phyloP scores from a whole-genome alignment of 2,113 vertebrate species.

The Erpornis zantholeuca region DNA sequence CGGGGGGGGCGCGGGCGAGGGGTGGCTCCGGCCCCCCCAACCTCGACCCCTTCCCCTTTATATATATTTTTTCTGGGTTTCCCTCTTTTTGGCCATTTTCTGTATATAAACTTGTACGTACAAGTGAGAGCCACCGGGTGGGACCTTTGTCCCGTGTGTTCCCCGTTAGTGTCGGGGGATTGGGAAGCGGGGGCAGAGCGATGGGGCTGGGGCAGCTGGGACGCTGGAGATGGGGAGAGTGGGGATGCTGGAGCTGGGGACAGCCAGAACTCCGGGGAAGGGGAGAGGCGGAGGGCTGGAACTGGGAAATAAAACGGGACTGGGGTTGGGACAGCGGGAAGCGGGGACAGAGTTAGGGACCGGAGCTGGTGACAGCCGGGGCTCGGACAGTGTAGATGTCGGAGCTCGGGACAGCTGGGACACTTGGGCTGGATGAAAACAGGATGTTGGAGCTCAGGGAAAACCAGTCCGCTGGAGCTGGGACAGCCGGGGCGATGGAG shows the following conservation, averaged over 20 bases:
- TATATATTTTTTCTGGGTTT: not conserved
- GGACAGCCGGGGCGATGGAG: not conserved
- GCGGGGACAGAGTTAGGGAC: not conserved
- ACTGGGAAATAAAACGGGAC: not conserved
- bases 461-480: not conserved
- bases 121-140: not conserved
- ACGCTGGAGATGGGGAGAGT: not conserved
- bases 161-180: slow-evolving; percentile 46
- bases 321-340: not conserved
- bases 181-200: not conserved
- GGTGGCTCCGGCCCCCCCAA: not conserved
- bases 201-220: not conserved
- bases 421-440: not conserved
- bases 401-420: not conserved
- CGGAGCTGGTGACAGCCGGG: not conserved
- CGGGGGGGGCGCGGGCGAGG: not conserved
- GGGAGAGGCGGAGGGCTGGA: not conserved
- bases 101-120: slow-evolving; percentile 76
- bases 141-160: not conserved
- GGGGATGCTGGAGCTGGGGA: not conserved
- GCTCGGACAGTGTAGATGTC: not conserved
- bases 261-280: not conserved
- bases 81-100: slow-evolving; percentile 31
- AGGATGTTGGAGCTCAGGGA: not conserved
- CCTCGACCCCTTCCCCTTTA: not conserved